Evolutionary conservation across 1,140 invertebrate species (phyloP).

Genomic region (Drosophila repleta): DNA sequence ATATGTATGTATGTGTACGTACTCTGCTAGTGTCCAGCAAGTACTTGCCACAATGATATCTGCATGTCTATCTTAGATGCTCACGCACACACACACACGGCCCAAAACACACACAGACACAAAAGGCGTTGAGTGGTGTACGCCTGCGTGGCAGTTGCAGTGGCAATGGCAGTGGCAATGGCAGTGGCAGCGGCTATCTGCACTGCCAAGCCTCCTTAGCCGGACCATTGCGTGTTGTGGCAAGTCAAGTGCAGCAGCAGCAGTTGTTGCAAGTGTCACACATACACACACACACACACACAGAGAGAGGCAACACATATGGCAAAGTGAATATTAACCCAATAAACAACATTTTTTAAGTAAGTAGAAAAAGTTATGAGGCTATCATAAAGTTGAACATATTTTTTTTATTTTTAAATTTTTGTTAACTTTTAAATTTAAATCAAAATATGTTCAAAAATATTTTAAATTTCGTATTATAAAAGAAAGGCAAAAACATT

Average conservation of each 20-base stretch:
- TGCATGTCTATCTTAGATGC: conserved; percentile 82
- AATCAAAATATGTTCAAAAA: no score
- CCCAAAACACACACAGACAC: conserved; percentile 13
- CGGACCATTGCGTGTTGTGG: conserved; percentile 72
- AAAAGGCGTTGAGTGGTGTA: conserved; percentile 80
- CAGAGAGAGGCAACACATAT: conserved; percentile 42
- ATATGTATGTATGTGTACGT: conserved; percentile 41
- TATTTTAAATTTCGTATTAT: no score
- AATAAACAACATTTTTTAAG: conserved; percentile 22
- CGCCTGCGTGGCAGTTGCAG: conserved; percentile 69
- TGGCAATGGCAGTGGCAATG: conserved; percentile 34
- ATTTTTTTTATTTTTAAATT: no score
- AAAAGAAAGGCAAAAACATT: no score
- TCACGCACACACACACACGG: conserved; percentile 49
- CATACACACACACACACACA: conserved; percentile 45
- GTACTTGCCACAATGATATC: conserved; percentile 83
- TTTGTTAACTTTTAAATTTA: no score
- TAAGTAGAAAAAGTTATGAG: no score
- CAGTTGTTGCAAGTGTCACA: conserved; percentile 54
- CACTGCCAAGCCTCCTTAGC: conserved; percentile 61
- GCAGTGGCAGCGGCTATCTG: conserved; percentile 41
- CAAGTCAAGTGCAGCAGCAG: conserved; percentile 78
- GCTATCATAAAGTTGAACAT: no score
- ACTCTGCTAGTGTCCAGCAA: conserved; percentile 77
- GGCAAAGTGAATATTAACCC: conserved; percentile 41